Conservation (phyloP, 2,888 invertebrate species). For the Habrosyne pyritoides region DNA sequence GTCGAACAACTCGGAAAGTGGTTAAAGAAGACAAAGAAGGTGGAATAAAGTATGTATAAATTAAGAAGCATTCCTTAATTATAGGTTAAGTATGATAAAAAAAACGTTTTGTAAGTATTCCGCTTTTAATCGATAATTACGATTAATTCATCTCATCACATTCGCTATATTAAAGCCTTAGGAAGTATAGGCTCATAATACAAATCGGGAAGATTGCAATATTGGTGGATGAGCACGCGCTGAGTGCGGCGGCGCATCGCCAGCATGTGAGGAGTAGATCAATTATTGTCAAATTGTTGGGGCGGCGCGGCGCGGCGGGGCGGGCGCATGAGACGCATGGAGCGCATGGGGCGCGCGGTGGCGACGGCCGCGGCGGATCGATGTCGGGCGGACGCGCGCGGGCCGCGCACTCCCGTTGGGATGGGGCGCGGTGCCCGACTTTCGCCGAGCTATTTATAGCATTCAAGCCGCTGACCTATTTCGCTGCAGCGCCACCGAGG, state of each 20-base stretch:
- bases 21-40: too few relatives aligned
- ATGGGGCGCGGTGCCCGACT: constrained; percentile 79
- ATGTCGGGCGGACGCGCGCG: constrained; percentile 52
- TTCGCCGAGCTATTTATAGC: constrained; percentile 83
- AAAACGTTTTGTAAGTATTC: too few relatives aligned
- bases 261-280: constrained; percentile 37
- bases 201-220: background rate
- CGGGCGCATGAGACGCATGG: constrained; percentile 29
- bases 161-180: too few relatives aligned
- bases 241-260: constrained; percentile 20
- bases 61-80: too few relatives aligned
- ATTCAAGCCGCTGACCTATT: constrained; percentile 83
- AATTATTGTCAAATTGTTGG: constrained; percentile 52
- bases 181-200: too few relatives aligned
- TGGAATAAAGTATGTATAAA: too few relatives aligned
- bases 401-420: constrained; percentile 59
- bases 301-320: constrained; percentile 34
- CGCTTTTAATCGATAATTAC: too few relatives aligned
- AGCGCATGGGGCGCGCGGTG: constrained; percentile 21
- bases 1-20: too few relatives aligned
- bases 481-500: constrained; percentile 78
- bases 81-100: too few relatives aligned
- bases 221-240: constrained; percentile 2
- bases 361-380: constrained; percentile 44
- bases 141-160: too few relatives aligned